These are phyloP conservation scores for Hyperoodon ampullatus DNA, from an alignment of 2,113 vertebrate genomes.

Conservation along the genomic window DNA sequence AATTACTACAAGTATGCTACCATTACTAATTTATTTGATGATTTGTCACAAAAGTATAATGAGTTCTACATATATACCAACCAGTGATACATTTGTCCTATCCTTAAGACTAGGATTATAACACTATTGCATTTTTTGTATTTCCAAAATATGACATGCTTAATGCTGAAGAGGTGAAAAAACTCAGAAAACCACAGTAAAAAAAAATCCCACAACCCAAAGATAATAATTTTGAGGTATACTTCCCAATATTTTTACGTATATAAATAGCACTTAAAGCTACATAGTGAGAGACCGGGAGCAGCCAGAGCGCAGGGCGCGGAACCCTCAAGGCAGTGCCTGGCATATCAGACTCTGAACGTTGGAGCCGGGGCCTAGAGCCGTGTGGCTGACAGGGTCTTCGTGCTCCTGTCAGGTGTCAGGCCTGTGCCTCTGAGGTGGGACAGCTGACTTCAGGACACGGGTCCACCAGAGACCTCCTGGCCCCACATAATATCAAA, in stretches of 20 bases:
- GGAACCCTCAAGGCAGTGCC: no score
- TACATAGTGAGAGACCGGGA: no score
- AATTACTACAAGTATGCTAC: background rate
- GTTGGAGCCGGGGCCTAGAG: no score
- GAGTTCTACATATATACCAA: background rate
- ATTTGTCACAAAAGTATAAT: background rate
- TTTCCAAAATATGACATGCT: background rate
- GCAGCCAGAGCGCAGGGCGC: no score
- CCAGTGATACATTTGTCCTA: background rate
- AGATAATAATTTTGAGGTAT: background rate
- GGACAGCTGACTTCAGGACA: no score
- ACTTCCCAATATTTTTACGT: background rate
- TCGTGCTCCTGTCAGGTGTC: no score
- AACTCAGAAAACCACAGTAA: slow-evolving; percentile 9
- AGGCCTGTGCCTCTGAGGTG: no score
- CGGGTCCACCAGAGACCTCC: no score
- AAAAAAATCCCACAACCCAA: background rate
- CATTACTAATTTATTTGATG: background rate
- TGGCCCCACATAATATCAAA: no score
- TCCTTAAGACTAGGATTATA: background rate
- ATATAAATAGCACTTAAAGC: background rate
- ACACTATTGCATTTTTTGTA: background rate
- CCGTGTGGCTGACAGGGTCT: no score
- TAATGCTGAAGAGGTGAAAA: background rate
- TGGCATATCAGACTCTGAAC: no score